Evolutionary conservation across 2,797 vertebrate genomes (phyloP).

Genomic region (Paguma larvata): DNA sequence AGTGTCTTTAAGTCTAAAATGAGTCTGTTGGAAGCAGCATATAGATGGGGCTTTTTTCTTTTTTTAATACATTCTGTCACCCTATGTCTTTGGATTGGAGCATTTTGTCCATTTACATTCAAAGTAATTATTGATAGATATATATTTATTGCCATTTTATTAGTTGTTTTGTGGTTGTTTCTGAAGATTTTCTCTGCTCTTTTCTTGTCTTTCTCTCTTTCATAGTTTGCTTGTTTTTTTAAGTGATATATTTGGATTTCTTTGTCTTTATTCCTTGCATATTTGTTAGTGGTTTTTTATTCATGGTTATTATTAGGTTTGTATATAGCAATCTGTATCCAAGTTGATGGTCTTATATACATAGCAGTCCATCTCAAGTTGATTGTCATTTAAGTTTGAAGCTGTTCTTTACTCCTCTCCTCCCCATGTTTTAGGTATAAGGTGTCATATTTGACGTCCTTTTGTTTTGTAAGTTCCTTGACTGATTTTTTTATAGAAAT

Average conservation of each 20-base stretch:
- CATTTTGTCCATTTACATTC: background rate
- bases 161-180: background rate
- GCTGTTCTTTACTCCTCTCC: background rate
- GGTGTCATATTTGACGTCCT: background rate
- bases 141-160: background rate
- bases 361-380: background rate
- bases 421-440: background rate
- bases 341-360: background rate
- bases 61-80: background rate
- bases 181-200: background rate
- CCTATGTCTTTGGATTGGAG: background rate
- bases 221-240: background rate
- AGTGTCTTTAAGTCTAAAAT: background rate
- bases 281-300: background rate
- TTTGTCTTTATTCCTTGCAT: background rate
- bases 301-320: background rate
- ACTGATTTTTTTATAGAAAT: background rate
- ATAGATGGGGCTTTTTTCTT: background rate
- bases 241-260: background rate
- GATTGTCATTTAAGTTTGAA: background rate
- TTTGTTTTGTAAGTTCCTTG: background rate
- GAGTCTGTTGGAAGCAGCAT: background rate
- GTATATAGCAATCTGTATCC: background rate
- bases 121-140: background rate
- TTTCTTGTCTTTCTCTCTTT: background rate